Base-by-base conservation (phyloP, 2,113 vertebrate species). In the Callopanchax toddi region DNA sequence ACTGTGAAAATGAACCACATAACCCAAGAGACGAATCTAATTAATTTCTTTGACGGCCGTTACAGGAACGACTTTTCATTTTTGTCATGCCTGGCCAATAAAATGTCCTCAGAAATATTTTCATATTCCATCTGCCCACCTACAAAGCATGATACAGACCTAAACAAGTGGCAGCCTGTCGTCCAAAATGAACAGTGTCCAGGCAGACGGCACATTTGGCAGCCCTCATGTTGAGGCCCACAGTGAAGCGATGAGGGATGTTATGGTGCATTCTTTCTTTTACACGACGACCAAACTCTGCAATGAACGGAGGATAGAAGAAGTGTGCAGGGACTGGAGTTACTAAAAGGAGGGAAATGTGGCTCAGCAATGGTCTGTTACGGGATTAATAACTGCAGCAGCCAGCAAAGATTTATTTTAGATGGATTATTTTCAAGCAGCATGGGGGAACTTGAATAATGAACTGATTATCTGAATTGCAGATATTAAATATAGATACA, bases 241-340 rank as follows among this genome's bases (percentile, higher is more conserved):
- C 94, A 0, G 96, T 98, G 84, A 99, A 99, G 11, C 97, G 95
- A 84, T 99, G 97, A 60, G 97, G 97, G 79, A 98, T 98, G 74
- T 98, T 99, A 68, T 99, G 97, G 71, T 99, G 97, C 96, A 98
- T 98, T 74, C 97, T 87, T 80, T 99, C 97, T 87, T 99, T 99
- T 66, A 98, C 94, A 53, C 96, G 96, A 15, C 96, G 94, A 37
- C 93, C 95, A 69, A 95, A 98, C 81, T 99, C 97, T 99, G 87
- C 7, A 69, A 81, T 9, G 60, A 74, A 71, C 62, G 48, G 58
- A 43, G 9, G 39, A 52, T 34, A 39, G 32, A 34, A 53, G 2
- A 39, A 50, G 22, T n/a, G n/a, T 26, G 23, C 6, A 25, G 39
- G 8, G 40, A 39, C 0, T n/a, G 32, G 29, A 59, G 39, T 71